Base-by-base conservation (phyloP, 2,113 vertebrate species). In the Ammodytes dubius region DNA sequence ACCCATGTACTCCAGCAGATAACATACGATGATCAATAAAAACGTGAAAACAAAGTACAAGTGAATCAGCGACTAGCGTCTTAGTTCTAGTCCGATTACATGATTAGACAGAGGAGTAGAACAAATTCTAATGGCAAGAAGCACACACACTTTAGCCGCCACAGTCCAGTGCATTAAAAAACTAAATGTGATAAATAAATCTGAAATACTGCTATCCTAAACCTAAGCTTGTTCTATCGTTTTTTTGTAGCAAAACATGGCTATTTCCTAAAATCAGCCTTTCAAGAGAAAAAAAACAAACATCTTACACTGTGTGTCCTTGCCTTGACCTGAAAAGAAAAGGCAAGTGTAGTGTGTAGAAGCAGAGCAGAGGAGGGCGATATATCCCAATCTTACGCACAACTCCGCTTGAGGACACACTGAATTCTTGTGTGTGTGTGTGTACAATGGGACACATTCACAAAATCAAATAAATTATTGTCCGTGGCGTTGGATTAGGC, bases 381-480 rank as follows among this genome's bases (percentile, higher is more conserved):
- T 50, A 40, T 46, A 64, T 87, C 76, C 82, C 70, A 79, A 70
- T 19, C 45, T 57, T 59, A 69, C 45, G 39, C 45, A 67, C n/a
- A 52, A 71, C 57, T 68, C 61, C 87, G 66, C 27, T 39, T 59
- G 60, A 79, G 50, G 47, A 81, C 63, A 79, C 70, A 74, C 73
- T 60, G 71, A 27, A 27, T 27, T 27, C 60, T 46, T 49, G 47
- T 56, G 67, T 56, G 50, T 27, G 70, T 50, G 57, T 85, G 91
- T 88, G 84, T 2, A 79, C 46, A 84, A 77, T 46, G 80, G 64
- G 84, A 89, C 66, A 77, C 80, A 86, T 93, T 93, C 91, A 91
- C 89, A 67, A 94, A 94, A 93, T 91, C 79, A 95, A 98, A 97
- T 97, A 97, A 97, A 96, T 97, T 96, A 96, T 61, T 88, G 93